Evolutionary conservation across 2,888 invertebrate species (phyloP), one percentile per base, ranked within the genome.

Genomic region (Mayetiola destructor): DNA sequence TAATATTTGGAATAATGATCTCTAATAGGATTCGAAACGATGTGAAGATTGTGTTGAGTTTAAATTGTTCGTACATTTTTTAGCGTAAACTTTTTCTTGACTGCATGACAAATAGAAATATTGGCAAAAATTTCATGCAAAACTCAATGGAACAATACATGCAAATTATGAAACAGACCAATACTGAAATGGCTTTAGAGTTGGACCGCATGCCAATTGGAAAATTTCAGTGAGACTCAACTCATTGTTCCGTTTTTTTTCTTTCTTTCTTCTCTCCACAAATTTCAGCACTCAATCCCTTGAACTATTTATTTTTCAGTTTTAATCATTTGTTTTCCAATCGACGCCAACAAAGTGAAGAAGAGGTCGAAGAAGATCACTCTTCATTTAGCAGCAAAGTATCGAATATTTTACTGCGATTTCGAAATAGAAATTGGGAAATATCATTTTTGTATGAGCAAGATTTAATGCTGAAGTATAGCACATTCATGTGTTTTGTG

Each of bases 401-500:
- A 3, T 71, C 63, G 71, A 77, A 78, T 32, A 72, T 80, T 62
- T 75, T 80, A 57, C 66, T 87, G 59, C 77, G 79, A 42, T 88
- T 86, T 66, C 77, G 73, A 62, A 77, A 79, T 63, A 77, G 71
- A 59, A 75, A 74, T 37, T 77, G 79, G 73, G 92, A 93, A 70
- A 73, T 80, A 63, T 79, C 80, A 3, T 92, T 85, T 68, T 71
- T 88, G 55, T 72, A 78, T 56, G 80, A 87, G 62, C 81, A 84
- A 1, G 93, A 94, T 73, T 85, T 87, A 0, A 77, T 92, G 61
- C 87, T 90, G 66, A 90, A 89, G 68, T 91, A 87, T 68, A 92
- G 85, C 66, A 73, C 85, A 30, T 70, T 80, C 1, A 77, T 80
- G 62, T 76, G 80, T 32, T 71, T 80, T 32, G 65, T 80, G 36